A percentile compares a stretch with the other conserved stretches of the same genome.
These are phyloP conservation scores for Trichomycterus rosablanca DNA, from an alignment of 2,113 vertebrate genomes.

Conservation along the genomic window DNA sequence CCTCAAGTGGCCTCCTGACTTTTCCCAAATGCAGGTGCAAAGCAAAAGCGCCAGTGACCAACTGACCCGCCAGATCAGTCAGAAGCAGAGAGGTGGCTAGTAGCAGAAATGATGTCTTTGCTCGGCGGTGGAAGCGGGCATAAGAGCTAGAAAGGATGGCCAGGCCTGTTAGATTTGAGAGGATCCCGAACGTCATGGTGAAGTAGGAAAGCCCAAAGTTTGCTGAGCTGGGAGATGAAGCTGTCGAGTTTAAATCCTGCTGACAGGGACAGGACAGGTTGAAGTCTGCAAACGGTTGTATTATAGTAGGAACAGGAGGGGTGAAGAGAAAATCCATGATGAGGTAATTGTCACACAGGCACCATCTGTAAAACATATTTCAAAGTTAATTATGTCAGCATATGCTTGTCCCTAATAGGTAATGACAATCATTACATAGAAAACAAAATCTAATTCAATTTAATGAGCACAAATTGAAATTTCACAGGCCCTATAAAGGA, in stretches of 20 bases:
- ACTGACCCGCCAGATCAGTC: constrained; percentile 75
- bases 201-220: constrained; percentile 68
- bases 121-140: constrained; percentile 53
- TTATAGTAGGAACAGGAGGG: constrained; percentile 9
- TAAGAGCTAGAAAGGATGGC: constrained; percentile 66
- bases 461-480: too few relatives aligned
- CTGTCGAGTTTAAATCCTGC: constrained; percentile 29
- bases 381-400: too few relatives aligned
- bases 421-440: too few relatives aligned
- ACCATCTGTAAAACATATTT: constrained; percentile 6
- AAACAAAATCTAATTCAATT: too few relatives aligned
- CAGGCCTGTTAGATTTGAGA: constrained; percentile 76
- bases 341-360: constrained; percentile 3
- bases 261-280: constrained; percentile 38
- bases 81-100: constrained; percentile 71
- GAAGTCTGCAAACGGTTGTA: constrained; percentile 32
- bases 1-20: constrained; percentile 10
- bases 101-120: constrained; percentile 72
- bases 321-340: constrained; percentile 37
- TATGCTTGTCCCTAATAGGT: too few relatives aligned
- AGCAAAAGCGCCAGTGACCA: constrained; percentile 74
- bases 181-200: constrained; percentile 74
- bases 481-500: too few relatives aligned
- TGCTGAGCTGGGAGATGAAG: neutral
- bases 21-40: constrained; percentile 64